Evolutionary conservation across 2,797 vertebrate genomes (phyloP), one percentile per base, ranked within the genome.

Genomic region (Erethizon dorsatum): DNA sequence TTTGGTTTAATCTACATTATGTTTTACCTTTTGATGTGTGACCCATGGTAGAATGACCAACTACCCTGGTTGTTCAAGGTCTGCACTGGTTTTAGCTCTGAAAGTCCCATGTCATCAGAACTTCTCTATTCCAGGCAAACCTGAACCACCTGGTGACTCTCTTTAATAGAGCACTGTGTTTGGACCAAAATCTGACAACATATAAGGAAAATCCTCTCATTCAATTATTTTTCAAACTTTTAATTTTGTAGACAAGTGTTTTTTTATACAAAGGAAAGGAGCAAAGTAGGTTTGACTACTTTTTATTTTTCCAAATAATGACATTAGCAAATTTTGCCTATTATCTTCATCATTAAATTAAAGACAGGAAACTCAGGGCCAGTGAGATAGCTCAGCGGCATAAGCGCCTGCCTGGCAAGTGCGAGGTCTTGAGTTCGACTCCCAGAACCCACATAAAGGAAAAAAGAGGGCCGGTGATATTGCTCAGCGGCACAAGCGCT

Each of bases 271-370:
- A 63, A 83, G 24, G 5, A 5, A 91, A 91, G 73, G 52, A n/a
- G 22, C 17, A 47, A 92, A 73, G 65, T 83, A 71, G 9, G 2
- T 20, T 59, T 75, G 56, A 52, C 47, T 77, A 41, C 2, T 57
- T 86, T 87, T 91, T 63, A 75, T 93, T 84, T 87, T 92, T 57
- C n/a, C 13, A 88, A 5, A 63, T 90, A 73, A 88, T 50, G 41
- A 31, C 77, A 61, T 94, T 57, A 71, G 41, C 65, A 84, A 56
- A 85, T 92, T 78, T 94, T 57, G 4, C 83, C 67, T 71, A 7
- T 77, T 11, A 33, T 45, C 5, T 7, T 12, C 6, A 14, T 94
- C 5, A 59, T 83, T 96, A 90, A 61, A 50, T 52, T 65, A 65
- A 90, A 56, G 15, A 86, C 20, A 77, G 37, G 47, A 67, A 79